These are phyloP conservation scores for Phenganax marumi DNA, from an alignment of 92 coral and sea anemone genomes.

Conservation along the genomic window DNA sequence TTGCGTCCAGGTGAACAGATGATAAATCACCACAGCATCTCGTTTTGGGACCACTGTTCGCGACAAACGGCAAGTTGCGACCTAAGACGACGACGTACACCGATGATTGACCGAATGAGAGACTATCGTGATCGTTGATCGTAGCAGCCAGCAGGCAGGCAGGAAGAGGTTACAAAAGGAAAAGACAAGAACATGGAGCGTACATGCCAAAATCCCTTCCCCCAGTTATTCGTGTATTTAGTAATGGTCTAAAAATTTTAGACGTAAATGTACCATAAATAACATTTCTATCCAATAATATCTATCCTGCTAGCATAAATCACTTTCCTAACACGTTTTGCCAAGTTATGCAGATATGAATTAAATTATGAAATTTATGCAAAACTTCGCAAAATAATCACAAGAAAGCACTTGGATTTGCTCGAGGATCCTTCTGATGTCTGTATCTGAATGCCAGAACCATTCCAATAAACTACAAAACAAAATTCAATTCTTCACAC, in stretches of 20 bases:
- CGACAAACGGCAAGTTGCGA: not conserved
- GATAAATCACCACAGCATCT: not conserved
- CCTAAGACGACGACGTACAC: not conserved
- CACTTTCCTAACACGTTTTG: not conserved
- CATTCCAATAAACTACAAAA: constrained; percentile 78
- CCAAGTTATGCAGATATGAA: not conserved
- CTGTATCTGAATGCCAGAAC: constrained; percentile 87
- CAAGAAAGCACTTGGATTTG: constrained; percentile 96
- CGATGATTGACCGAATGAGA: constrained; percentile 2
- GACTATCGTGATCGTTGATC: too few species aligned
- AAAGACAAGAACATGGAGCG: too few species aligned
- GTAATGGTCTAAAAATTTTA: too few species aligned
- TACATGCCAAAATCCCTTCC: too few species aligned
- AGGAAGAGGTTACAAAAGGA: too few species aligned
- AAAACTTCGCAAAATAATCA: constrained; percentile 33
- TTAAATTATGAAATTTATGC: not conserved
- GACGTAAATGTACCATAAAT: too few species aligned
- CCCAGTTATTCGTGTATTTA: too few species aligned
- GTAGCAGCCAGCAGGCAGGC: too few species aligned
- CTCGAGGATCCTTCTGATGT: constrained; percentile 94
- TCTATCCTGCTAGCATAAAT: too few species aligned
- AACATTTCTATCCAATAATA: too few species aligned
- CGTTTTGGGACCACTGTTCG: not conserved
- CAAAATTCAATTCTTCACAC: not conserved
- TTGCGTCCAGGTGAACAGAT: not conserved